Evolutionary conservation across 23 tunicate species (phyloP), one percentile per base, ranked within the genome.

Genomic region (Phallusia fumigata): DNA sequence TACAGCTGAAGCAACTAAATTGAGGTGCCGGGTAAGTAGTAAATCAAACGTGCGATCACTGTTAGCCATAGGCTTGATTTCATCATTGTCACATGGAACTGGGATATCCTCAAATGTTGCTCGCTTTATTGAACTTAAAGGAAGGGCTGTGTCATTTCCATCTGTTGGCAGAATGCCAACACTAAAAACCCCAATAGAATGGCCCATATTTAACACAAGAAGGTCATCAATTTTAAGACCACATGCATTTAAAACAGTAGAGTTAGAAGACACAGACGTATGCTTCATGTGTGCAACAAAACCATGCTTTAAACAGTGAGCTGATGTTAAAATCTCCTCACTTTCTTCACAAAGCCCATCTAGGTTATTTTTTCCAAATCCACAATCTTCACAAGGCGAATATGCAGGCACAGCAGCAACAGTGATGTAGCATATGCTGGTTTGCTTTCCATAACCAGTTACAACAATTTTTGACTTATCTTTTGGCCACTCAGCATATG

Each of bases 171-270:
- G 51, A 26, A 86, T 34, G 0, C 98, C 98, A 18, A 91, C 32
- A 77, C 98, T 89, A 22, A 89, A 79, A 16, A 94, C 98, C 16
- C 87, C 90, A 85, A 94, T 94, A 18, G 98, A 94, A 85, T 94
- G 90, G 32, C 94, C 94, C 86, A 94, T 89, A 79, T 94, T 94
- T 52, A 94, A 53, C 44, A 94, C 83, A 33, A 94, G 64, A 18
- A 94, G 40, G 28, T 80, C 84, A 79, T 94, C 88, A 30, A 94
- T 89, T 44, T 82, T 91, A 11, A 94, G 50, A 16, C 98, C 88
- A 45, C 76, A 76, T 35, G 87, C 33, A 79, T 79, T 85, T 2
- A 89, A 47, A 0, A 89, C 83, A 40, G 85, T 52, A 31, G 87
- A 32, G 0, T 34, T 58, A 31, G 98, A 73, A 32, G 90, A 80